Evolutionary conservation across 2,113 vertebrate species (phyloP).

Genomic region (Ginglymostoma cirratum): DNA sequence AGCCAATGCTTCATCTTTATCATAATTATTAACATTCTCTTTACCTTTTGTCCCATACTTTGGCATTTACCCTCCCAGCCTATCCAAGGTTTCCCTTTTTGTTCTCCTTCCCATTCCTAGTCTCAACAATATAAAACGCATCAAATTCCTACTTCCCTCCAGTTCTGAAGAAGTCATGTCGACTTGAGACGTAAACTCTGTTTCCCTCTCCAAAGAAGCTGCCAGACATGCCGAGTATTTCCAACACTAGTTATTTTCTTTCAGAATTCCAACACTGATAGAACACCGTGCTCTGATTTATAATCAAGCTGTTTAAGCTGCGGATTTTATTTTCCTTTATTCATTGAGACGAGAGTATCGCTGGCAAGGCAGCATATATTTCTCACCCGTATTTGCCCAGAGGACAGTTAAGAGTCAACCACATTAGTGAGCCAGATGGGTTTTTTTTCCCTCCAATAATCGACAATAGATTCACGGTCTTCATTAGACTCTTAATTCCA

Average conservation of each 20-base stretch:
- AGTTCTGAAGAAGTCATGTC: neutral
- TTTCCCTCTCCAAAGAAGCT: neutral
- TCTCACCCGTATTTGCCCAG: too few species aligned
- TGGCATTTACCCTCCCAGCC: neutral
- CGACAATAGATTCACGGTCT: too few species aligned
- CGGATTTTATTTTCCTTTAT: too few species aligned
- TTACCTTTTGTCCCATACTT: neutral
- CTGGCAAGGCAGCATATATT: too few species aligned
- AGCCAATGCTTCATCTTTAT: neutral
- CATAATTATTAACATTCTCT: neutral
- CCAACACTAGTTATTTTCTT: neutral
- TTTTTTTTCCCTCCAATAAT: too few species aligned
- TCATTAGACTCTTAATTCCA: too few species aligned
- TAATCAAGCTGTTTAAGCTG: neutral
- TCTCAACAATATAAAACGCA: neutral
- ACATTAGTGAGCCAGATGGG: too few species aligned
- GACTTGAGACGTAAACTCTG: neutral
- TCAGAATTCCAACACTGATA: neutral
- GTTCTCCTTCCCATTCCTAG: too few species aligned
- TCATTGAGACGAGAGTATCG: too few species aligned
- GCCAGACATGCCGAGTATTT: neutral
- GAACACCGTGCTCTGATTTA: neutral
- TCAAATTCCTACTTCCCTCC: neutral
- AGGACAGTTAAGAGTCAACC: too few species aligned
- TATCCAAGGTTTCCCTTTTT: neutral